Evolutionary conservation across 53 echinoderm and acorn worm genomes (phyloP).

Genomic region (Zoroaster sp.): DNA sequence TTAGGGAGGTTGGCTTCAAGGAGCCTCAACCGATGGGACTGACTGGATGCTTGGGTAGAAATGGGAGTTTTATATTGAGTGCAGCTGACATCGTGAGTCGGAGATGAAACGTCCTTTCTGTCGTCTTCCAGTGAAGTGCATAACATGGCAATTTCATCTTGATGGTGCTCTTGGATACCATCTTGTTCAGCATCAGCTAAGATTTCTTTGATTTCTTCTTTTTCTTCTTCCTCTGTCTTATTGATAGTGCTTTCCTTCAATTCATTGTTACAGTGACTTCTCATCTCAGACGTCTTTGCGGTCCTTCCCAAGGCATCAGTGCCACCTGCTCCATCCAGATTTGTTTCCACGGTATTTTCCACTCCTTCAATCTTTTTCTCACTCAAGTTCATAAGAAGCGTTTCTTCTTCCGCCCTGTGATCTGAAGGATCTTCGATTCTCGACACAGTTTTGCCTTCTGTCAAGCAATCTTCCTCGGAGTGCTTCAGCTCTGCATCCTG

Average conservation of each 20-base stretch:
- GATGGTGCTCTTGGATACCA: background rate
- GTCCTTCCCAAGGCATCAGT: background rate
- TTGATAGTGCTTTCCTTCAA: background rate
- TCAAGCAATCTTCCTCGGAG: background rate
- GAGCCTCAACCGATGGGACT: constrained; percentile 55
- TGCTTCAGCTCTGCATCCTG: too few relatives aligned
- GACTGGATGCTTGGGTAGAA: background rate
- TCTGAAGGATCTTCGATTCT: background rate
- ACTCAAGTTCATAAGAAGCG: background rate
- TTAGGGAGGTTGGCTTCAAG: constrained; percentile 76
- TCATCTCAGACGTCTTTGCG: background rate
- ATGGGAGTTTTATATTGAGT: background rate
- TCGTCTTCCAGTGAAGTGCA: background rate
- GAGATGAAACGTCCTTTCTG: background rate
- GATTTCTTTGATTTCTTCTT: background rate
- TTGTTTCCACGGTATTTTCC: background rate
- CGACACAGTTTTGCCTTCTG: background rate
- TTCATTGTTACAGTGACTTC: background rate
- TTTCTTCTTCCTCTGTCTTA: background rate
- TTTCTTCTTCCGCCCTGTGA: background rate
- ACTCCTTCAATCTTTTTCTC: background rate
- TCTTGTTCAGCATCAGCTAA: background rate
- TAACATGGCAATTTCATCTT: background rate
- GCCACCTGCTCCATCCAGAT: background rate
- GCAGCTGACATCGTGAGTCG: background rate